phyloP scores from a whole-genome alignment of 2,113 vertebrate species.

The Danio rerio region DNA sequence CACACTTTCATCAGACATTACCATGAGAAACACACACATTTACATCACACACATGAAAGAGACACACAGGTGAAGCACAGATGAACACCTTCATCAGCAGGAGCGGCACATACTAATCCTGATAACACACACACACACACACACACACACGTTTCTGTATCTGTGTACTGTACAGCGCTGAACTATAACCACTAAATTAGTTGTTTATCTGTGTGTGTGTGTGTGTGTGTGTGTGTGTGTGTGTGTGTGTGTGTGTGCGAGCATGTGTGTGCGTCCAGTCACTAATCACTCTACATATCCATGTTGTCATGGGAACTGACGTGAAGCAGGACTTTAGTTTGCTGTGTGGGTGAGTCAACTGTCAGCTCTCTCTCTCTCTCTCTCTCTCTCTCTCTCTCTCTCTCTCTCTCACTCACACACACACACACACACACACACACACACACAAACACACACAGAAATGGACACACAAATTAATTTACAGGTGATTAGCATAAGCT shows the following conservation, averaged over 20 bases:
- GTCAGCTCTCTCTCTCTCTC: conserved; percentile 9
- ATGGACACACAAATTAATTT: no score
- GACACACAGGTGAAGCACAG: not conserved
- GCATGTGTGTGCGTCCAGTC: not conserved
- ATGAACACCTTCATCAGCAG: no score
- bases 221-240: not conserved
- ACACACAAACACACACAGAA: no score
- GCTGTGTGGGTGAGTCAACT: conserved; percentile 35
- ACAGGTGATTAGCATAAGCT: no score
- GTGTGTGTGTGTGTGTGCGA: not conserved
- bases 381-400: conserved; percentile 9
- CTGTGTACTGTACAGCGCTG: no score
- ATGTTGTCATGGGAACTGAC: conserved; percentile 51
- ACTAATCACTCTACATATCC: conserved; percentile 29
- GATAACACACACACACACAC: not conserved
- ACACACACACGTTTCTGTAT: no score
- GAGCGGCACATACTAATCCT: no score
- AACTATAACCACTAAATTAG: no score
- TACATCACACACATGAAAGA: conserved; percentile 14
- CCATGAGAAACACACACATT: conserved; percentile 40
- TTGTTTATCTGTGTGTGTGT: no score
- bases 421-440: no score
- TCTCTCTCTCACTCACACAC: no score
- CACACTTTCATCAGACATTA: conserved; percentile 38
- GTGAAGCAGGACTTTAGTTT: conserved; percentile 32